Evolutionary conservation across 2,797 vertebrate species (phyloP), one percentile per base, ranked within the genome.

Genomic region (Sitta carolinensis): DNA sequence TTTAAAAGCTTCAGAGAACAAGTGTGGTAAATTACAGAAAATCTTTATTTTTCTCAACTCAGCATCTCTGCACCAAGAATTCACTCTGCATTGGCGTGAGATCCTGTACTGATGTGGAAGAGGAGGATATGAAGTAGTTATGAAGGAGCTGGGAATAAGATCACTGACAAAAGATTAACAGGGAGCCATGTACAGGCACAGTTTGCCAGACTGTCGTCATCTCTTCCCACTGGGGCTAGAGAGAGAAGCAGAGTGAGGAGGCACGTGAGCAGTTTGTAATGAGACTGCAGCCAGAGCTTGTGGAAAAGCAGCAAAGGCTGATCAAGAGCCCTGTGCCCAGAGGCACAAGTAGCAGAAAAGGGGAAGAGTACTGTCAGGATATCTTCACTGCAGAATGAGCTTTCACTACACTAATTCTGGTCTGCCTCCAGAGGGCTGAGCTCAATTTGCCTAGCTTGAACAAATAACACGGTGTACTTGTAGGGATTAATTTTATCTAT

Each of bases 401-500:
- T 90, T 95, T 81, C 79, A 64, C 52, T 87, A 77, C 29, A 12
- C 57, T 94, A 93, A 94, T 94, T 93, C 83, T 61, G 4, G 9
- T 78, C 73, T 90, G 61, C 62, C 94, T 94, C 89, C 66, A 64
- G 94, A 91, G 92, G 69, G 11, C 61, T 91, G 69, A 95, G 83
- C 66, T 95, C 73, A 94, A 72, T 95, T 93, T 94, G 88, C 38
- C 58, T 78, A 84, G 84, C 83, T 88, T 86, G 92, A 95, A 91
- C 62, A 92, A 92, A 91, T 89, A 95, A 88, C 77, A 81, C 0
- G 0, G 30, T 1, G 0, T 77, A 84, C 80, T 95, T 94, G 86
- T 90, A 93, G 17, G 92, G 94, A 96, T 96, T 96, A 94, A 84
- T 94, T 93, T 93, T 94, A 93, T 94, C 92, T 95, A 21, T 64